phyloP scores from a whole-genome alignment of 2,797 vertebrate genomes.

The Anguilla megastoma region DNA sequence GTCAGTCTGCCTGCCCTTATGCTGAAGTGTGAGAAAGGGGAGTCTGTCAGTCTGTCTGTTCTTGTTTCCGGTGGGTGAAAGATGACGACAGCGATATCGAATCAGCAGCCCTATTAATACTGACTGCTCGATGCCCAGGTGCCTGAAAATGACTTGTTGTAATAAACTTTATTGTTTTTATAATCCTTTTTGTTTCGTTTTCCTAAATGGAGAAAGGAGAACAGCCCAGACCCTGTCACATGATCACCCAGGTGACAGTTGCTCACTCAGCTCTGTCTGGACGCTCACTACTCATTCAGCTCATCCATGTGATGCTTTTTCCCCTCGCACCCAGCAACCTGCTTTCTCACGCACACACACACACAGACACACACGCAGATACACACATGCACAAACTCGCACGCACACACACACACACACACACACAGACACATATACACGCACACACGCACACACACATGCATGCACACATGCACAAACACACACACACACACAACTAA shows the following conservation, averaged over 20 bases:
- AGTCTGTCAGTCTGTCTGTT: neutral
- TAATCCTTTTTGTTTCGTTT: neutral
- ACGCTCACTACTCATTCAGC: constrained; percentile 21
- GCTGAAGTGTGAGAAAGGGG: no score
- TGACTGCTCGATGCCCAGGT: neutral
- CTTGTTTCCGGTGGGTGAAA: neutral
- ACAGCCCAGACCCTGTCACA: constrained; percentile 17
- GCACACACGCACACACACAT: constrained; percentile 1
- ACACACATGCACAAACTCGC: constrained; percentile 4
- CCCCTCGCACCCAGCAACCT: constrained; percentile 3
- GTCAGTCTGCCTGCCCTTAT: neutral
- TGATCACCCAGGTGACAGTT: constrained; percentile 33
- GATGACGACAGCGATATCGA: neutral
- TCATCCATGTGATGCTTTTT: neutral
- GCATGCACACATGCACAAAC: neutral
- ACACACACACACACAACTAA: constrained; percentile 14
- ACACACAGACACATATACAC: neutral
- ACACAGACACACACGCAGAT: neutral
- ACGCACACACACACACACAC: constrained; percentile 6
- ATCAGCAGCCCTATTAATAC: neutral
- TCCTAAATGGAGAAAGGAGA: neutral
- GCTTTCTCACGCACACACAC: constrained; percentile 19
- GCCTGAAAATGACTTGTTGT: neutral
- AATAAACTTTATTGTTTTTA: neutral
- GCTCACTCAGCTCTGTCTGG: constrained; percentile 31